phyloP scores from a whole-genome alignment of 1,140 invertebrate species.

The Trichonephila clavata region DNA sequence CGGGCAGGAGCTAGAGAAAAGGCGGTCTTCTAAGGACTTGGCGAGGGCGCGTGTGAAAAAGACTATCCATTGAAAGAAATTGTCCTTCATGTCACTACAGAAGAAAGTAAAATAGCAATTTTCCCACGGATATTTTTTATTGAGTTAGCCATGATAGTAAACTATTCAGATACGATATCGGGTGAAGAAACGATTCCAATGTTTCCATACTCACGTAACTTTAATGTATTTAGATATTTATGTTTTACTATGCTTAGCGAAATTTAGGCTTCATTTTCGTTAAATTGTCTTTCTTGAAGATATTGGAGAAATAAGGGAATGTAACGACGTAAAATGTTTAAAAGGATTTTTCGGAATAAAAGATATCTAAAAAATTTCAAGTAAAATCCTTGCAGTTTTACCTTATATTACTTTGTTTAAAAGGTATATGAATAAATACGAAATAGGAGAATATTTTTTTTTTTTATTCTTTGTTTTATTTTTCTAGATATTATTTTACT shows the following conservation, averaged over 20 bases:
- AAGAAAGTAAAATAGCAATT: slow-evolving; percentile 54
- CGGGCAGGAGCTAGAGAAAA: slow-evolving; percentile 18
- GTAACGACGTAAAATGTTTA: not conserved
- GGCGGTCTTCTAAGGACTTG: slow-evolving; percentile 15
- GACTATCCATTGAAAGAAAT: slow-evolving; percentile 27
- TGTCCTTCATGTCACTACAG: not conserved
- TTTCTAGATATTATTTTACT: no score
- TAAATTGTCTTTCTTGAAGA: not conserved
- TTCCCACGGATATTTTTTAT: slow-evolving; percentile 68
- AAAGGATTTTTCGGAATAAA: no score
- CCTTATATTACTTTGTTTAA: no score
- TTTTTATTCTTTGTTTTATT: no score
- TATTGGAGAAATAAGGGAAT: not conserved
- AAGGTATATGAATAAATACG: no score
- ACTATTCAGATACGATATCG: slow-evolving; percentile 27
- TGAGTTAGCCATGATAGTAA: slow-evolving; percentile 27
- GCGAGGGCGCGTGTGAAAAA: not conserved
- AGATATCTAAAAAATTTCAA: no score
- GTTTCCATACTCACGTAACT: not conserved
- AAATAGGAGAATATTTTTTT: no score
- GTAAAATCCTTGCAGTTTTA: no score
- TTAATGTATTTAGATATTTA: slow-evolving; percentile 4
- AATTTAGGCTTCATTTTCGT: not conserved
- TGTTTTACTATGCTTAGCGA: not conserved
- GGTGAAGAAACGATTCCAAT: slow-evolving; percentile 7